phyloP scores from a whole-genome alignment of 1,140 invertebrate species.

The Myzus persicae region DNA sequence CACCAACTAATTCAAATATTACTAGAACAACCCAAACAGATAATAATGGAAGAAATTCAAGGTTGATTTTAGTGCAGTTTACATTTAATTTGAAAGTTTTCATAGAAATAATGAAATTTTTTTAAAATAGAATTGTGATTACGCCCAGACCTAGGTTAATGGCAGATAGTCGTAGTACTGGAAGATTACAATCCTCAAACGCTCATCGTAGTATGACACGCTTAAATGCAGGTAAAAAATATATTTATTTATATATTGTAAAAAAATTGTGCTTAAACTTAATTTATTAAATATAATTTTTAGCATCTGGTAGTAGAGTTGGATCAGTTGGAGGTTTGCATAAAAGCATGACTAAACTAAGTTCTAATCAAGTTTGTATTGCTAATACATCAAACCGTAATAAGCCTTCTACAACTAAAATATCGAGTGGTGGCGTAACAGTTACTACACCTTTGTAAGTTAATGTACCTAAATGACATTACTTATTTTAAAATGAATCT shows the following conservation, averaged over 20 bases:
- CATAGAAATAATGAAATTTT: background rate
- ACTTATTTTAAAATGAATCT: background rate
- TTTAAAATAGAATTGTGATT: conserved; percentile 61
- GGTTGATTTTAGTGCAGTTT: background rate
- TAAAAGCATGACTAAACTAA: conserved; percentile 82
- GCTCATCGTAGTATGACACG: conserved; percentile 78
- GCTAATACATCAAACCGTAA: conserved; percentile 62
- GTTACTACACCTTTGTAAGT: conserved; percentile 67
- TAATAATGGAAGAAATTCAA: conserved; percentile 42
- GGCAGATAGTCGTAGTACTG: conserved; percentile 75
- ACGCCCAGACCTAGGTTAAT: conserved; percentile 61
- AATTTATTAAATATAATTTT: conserved; percentile 63
- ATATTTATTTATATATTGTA: background rate
- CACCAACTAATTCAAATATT: conserved; percentile 46
- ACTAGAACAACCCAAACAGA: conserved; percentile 54
- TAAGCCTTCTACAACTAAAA: conserved; percentile 62
- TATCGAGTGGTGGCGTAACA: conserved; percentile 72
- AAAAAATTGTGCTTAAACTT: background rate
- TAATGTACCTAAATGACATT: background rate
- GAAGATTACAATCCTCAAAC: conserved; percentile 72
- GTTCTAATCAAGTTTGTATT: conserved; percentile 76
- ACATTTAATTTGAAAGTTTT: background rate
- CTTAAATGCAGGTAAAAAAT: conserved; percentile 70
- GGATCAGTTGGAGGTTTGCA: conserved; percentile 79
- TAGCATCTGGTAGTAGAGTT: conserved; percentile 63